These are phyloP conservation scores for Atherinomorus stipes DNA, from an alignment of 2,113 vertebrate species.

Conservation along the genomic window DNA sequence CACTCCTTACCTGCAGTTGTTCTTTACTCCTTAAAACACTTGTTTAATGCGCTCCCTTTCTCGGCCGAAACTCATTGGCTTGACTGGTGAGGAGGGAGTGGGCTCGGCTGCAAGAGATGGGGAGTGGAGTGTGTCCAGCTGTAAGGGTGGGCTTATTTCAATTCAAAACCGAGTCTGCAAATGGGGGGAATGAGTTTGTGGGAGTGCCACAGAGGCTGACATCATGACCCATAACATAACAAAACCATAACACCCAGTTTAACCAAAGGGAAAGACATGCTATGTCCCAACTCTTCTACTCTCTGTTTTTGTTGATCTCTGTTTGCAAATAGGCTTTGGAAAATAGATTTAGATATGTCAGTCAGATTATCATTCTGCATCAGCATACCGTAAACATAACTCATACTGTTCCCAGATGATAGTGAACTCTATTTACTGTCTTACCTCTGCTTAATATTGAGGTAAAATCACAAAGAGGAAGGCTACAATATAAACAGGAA, in stretches of 20 bases:
- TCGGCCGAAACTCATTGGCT: conserved; percentile 68
- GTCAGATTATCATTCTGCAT: not conserved
- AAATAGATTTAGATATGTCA: conserved; percentile 14
- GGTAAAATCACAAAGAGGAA: conserved; percentile 2
- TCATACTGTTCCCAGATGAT: not conserved
- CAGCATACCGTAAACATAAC: not conserved
- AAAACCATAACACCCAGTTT: not conserved
- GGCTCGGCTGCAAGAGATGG: conserved; percentile 43
- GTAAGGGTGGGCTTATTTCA: conserved; percentile 48
- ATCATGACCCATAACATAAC: not conserved
- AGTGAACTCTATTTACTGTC: not conserved
- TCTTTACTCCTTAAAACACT: conserved; percentile 61
- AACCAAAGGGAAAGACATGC: not conserved
- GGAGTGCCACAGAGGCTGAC: not conserved
- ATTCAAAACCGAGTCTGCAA: conserved; percentile 14
- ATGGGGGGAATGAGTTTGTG: not conserved
- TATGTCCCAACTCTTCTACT: not conserved
- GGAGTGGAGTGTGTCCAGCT: conserved; percentile 62
- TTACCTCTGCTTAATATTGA: not conserved
- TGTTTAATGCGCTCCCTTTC: conserved; percentile 67
- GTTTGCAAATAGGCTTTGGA: not conserved
- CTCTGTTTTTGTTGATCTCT: conserved; percentile 6
- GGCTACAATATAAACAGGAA: not conserved
- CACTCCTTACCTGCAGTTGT: conserved; percentile 71
- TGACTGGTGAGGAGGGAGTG: conserved; percentile 54